Percentiles rank a stretch among this genome's conserved stretches.
Conservation (phyloP, 2,797 vertebrate genomes). For the Notolepis coatsorum region DNA sequence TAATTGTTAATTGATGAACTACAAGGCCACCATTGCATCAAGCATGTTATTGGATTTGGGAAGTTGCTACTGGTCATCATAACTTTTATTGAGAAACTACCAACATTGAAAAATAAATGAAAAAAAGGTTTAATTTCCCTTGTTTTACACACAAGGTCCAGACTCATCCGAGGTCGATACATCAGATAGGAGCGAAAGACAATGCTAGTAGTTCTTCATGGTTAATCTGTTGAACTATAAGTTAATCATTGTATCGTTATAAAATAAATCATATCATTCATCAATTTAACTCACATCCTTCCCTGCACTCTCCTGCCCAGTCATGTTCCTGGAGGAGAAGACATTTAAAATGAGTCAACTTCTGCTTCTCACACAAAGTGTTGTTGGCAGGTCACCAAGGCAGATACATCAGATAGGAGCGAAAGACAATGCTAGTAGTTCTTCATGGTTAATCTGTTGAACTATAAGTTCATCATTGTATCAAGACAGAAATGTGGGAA, state of each 20-base stretch:
- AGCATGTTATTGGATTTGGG: too few species aligned
- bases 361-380: background rate
- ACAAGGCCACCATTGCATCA: too few species aligned
- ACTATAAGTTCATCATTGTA: conserved; percentile 82
- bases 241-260: conserved; percentile 82
- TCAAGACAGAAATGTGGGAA: too few species aligned
- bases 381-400: fast-evolving
- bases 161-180: conserved; percentile 74
- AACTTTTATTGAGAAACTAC: too few species aligned
- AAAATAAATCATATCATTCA: background rate
- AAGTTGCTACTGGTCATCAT: too few species aligned
- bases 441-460: conserved; percentile 74
- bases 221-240: conserved; percentile 88
- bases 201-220: conserved; percentile 68
- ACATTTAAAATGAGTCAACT: background rate
- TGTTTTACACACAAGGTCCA: too few species aligned
- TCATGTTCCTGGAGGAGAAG: background rate
- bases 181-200: conserved; percentile 92
- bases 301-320: background rate
- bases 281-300: background rate
- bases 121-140: too few species aligned
- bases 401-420: conserved; percentile 76
- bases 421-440: conserved; percentile 69
- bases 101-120: too few species aligned
- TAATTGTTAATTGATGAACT: too few species aligned